Evolutionary conservation across 2,888 invertebrate species (phyloP), one percentile per base, ranked within the genome.

Genomic region (Girardia tigrina): DNA sequence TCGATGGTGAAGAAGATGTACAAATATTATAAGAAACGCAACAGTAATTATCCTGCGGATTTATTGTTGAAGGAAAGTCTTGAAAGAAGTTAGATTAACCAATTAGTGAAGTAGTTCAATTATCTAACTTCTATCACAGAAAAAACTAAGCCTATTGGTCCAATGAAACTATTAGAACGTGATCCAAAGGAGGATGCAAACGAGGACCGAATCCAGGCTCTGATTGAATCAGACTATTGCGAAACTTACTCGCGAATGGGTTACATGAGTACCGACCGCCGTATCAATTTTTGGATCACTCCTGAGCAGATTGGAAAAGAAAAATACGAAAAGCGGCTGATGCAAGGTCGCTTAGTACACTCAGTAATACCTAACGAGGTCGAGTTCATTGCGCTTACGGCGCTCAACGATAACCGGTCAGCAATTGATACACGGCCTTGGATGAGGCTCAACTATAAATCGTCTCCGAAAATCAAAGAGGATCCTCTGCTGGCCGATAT

Each of bases 11-110:
- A n/a, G n/a, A 56, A 56, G n/a, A 56, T 56, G 56, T 56, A 56
- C n/a, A 56, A 56, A 56, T 56, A 56, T 56, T 56, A 56, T n/a
- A 56, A 56, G 23, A 56, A 56, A n/a, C 56, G 56, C 4, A 56
- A 56, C n/a, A 56, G 56, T 56, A 56, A 56, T 56, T 56, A 56
- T 56, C 56, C 56, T 2, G 56, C 56, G 4, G 56, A 56, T n/a
- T n/a, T 56, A n/a, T 56, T 56, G 23, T 56, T 56, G 56, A 56
- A 56, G n/a, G 56, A 56, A n/a, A 56, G 56, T 56, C 23, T 56
- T 20, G 56, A n/a, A 16, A 56, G 23, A n/a, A 56, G 56, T 56
- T 20, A 23, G 4, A 56, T 12, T 12, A 12, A 16, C 8, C 16
- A 36, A n/a, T 12, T 36, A 36, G 16, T 36, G 8, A 16, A 36